A percentile compares a stretch with the other conserved stretches of the same genome.
Evolutionary conservation across 2,888 invertebrate genomes (phyloP).

Genomic region (Thecophora atra): DNA sequence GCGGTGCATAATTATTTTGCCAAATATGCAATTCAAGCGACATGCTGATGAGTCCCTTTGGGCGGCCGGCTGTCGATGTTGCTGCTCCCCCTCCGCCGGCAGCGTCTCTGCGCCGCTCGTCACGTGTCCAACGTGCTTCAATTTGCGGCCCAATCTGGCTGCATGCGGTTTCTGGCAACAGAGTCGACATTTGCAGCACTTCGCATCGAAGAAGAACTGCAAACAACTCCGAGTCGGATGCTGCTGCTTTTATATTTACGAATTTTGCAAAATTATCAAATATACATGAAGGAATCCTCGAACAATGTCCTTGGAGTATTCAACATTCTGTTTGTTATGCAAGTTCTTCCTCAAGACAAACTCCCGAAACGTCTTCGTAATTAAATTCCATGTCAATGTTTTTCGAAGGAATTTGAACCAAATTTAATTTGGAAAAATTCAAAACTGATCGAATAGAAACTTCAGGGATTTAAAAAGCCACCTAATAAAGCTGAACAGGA

Average conservation of each 20-base stretch:
- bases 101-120: slow-evolving; percentile 21
- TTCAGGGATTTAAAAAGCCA: background rate
- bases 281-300: slow-evolving; percentile 16
- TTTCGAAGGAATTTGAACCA: slow-evolving; percentile 5
- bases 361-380: slow-evolving; percentile 20
- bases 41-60: background rate
- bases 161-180: slow-evolving; percentile 28
- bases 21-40: slow-evolving; percentile 30
- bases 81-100: background rate
- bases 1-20: slow-evolving; percentile 34
- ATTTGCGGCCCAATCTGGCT: slow-evolving; percentile 34
- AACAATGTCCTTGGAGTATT: slow-evolving; percentile 4
- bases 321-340: slow-evolving; percentile 11
- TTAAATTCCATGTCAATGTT: slow-evolving; percentile 22
- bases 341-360: background rate
- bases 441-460: slow-evolving; percentile 21
- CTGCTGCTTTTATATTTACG: slow-evolving; percentile 11
- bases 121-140: slow-evolving; percentile 29
- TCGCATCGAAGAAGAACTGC: slow-evolving; percentile 12
- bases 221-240: background rate
- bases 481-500: background rate
- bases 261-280: slow-evolving; percentile 32
- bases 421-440: slow-evolving; percentile 17
- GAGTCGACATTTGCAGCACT: slow-evolving; percentile 27
- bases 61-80: slow-evolving; percentile 19